Evolutionary conservation across 2,113 vertebrate species (phyloP), one percentile per base, ranked within the genome.

Genomic region (Nothocercus nigrocapillus): DNA sequence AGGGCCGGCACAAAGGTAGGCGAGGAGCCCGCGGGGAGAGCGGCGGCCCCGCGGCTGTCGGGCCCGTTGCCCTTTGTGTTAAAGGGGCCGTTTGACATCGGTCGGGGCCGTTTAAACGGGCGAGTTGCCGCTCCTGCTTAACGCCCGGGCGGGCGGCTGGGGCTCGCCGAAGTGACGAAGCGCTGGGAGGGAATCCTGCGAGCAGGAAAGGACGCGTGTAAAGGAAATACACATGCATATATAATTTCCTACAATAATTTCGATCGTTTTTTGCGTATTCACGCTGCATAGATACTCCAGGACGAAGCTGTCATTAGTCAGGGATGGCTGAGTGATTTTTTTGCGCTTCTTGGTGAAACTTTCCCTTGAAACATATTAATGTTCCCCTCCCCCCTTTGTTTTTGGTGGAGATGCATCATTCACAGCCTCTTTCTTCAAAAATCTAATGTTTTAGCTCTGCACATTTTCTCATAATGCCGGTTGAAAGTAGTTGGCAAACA

Each of bases 371-470:
- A 53, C 54, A 11, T 79, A 69, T 49, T 45, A 11, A 28, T 5
- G 10, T 69, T 3, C 10, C 9, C 42, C 17, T 38, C 49, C 49
- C 49, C 49, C 9, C 9, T 34, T 15, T 38, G 32, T 12, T 61
- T 91, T 63, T 66, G 12, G 8, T 44, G 61, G 59, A 54, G 32
- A 11, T 34, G 17, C 51, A 5, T 81, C 94, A 79, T 91, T 85
- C 59, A 63, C 24, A 42, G 51, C 18, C 69, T 34, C 8, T 14
- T 25, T 21, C 82, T 36, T 34, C 49, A 36, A 59, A 69, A 68
- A 22, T 9, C 16, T 34, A 22, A 13, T 0, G 0, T 45, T 7
- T 80, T 74, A 3, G 2, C 66, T 56, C 18, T 54, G 51, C 11
- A 18, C 6, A 53, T 93, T 89, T 89, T 79, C 44, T 15, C 61